A percentile compares a stretch with the other conserved stretches of the same genome.
phyloP scores from a whole-genome alignment of 30 jellyfish, hydroid and myxozoan genomes.

The Chrysaora quinquecirrha region DNA sequence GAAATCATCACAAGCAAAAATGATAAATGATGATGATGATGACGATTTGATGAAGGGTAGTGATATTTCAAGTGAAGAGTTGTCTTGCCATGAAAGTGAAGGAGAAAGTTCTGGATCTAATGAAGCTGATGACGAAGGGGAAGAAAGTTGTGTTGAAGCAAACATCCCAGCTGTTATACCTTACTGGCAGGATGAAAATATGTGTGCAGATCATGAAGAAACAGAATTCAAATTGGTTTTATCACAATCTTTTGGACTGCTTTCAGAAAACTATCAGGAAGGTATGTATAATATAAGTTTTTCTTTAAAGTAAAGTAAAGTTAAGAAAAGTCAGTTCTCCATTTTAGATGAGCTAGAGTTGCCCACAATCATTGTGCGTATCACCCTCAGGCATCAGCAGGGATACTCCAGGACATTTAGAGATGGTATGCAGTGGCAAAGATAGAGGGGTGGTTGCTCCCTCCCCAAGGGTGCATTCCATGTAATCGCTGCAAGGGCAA shows the following conservation, averaged over 20 bases:
- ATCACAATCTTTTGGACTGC: constrained; percentile 46
- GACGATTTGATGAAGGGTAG: constrained; percentile 55
- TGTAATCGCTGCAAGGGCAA: too few species aligned
- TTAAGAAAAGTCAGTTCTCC: too few species aligned
- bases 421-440: too few species aligned
- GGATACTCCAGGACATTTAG: too few species aligned
- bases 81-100: constrained; percentile 26
- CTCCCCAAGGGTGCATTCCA: too few species aligned
- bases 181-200: constrained; percentile 89
- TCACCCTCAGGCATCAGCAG: too few species aligned
- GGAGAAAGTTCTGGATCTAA: constrained; percentile 67
- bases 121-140: constrained; percentile 99
- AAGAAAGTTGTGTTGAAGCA: constrained; percentile 87
- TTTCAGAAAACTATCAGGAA: constrained; percentile 34
- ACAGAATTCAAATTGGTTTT: constrained; percentile 46
- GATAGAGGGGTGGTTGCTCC: too few species aligned
- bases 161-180: constrained; percentile 65
- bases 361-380: too few species aligned
- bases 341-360: too few species aligned
- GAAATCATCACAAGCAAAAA: neutral
- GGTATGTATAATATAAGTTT: constrained; percentile 37
- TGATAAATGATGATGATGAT: constrained; percentile 25
- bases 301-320: too few species aligned
- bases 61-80: constrained; percentile 33
- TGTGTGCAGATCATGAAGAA: constrained; percentile 44